phyloP scores from a whole-genome alignment of 92 coral and sea anemone species.

The Actinernus sp. region DNA sequence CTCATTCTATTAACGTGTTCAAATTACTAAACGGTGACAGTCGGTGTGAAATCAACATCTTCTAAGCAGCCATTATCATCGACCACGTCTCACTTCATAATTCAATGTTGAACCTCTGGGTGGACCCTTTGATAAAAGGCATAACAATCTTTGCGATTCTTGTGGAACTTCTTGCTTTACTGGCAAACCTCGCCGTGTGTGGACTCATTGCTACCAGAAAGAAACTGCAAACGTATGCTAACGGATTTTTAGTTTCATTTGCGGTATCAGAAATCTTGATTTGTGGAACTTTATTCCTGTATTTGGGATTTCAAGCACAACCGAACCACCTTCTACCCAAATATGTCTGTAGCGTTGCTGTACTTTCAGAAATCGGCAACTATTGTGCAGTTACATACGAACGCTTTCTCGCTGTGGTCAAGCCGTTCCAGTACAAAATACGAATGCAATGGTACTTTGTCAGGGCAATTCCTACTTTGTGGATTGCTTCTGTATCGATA shows the following conservation, averaged over 20 bases:
- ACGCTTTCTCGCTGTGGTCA: slow-evolving; percentile 29
- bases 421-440: slow-evolving; percentile 29
- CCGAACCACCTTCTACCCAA: too few species aligned
- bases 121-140: neutral
- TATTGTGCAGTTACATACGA: slow-evolving; percentile 23
- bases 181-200: neutral
- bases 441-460: neutral
- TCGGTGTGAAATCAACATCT: too few species aligned
- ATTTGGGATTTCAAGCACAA: too few species aligned
- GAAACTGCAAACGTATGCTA: neutral
- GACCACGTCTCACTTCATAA: too few species aligned
- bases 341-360: neutral
- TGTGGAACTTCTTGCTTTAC: neutral
- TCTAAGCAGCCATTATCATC: too few species aligned
- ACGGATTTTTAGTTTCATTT: neutral
- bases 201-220: neutral
- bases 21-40: too few species aligned
- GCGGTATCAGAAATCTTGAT: neutral
- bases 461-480: neutral
- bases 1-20: too few species aligned
- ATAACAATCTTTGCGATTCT: neutral
- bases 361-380: slow-evolving; percentile 24
- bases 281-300: neutral
- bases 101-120: too few species aligned
- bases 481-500: neutral